Percentiles rank a stretch among this genome's conserved stretches.
Conservation (phyloP, 2,113 vertebrate genomes). For the Acanthisitta chloris region DNA sequence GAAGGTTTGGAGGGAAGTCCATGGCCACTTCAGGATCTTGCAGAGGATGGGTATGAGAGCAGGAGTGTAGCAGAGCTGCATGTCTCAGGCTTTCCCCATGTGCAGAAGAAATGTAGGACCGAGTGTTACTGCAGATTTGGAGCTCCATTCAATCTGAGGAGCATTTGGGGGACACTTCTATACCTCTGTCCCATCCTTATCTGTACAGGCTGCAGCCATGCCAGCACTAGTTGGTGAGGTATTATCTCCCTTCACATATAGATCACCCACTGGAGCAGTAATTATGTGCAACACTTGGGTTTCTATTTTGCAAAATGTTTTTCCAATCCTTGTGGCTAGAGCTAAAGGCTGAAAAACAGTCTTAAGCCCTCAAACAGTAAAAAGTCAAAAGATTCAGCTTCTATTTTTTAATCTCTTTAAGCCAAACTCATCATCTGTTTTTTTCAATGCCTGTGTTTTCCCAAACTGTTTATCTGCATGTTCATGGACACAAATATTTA, state of each 20-base stretch:
- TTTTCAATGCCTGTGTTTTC: background rate
- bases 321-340: background rate
- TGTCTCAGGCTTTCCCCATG: background rate
- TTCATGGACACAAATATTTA: constrained; percentile 49
- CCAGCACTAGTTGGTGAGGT: background rate
- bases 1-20: background rate
- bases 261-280: background rate
- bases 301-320: background rate
- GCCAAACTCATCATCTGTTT: background rate
- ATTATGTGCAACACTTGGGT: background rate
- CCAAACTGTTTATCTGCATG: constrained; percentile 14
- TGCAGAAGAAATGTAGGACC: background rate
- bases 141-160: background rate
- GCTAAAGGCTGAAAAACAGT: background rate
- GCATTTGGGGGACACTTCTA: background rate
- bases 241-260: background rate
- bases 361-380: background rate
- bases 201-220: background rate
- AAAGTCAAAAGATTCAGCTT: background rate
- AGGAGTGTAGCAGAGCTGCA: background rate
- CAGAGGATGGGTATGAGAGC: background rate
- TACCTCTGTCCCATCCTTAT: background rate
- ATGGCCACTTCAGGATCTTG: background rate
- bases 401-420: constrained; percentile 29
- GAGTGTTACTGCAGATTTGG: background rate